These are phyloP conservation scores for Tinea semifulvella DNA, from an alignment of 2,888 invertebrate genomes.

Conservation along the genomic window DNA sequence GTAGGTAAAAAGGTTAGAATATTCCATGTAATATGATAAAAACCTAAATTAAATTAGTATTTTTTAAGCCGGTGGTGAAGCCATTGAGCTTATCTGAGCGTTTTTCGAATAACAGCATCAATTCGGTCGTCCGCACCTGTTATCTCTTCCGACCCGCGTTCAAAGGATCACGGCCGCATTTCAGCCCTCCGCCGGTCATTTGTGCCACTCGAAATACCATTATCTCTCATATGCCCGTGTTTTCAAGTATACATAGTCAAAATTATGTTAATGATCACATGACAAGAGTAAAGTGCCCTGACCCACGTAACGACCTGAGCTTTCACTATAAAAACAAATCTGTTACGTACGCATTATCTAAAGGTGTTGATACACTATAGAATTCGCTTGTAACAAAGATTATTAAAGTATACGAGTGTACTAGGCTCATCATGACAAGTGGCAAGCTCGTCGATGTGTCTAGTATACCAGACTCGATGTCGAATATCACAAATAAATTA, in stretches of 20 bases:
- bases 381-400: too few species aligned
- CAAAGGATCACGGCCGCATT: constrained; percentile 28
- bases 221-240: constrained; percentile 33
- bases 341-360: constrained; percentile 11
- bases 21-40: background rate
- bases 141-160: constrained; percentile 40
- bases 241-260: constrained; percentile 28
- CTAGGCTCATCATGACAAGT: too few species aligned
- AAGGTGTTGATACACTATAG: too few species aligned
- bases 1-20: background rate
- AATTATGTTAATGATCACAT: constrained; percentile 40
- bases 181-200: constrained; percentile 34
- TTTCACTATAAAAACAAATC: constrained; percentile 11
- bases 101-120: constrained; percentile 51
- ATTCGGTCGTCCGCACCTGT: constrained; percentile 44
- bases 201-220: constrained; percentile 40
- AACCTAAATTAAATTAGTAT: background rate
- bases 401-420: too few species aligned
- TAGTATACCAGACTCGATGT: too few species aligned
- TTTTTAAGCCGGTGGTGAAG: constrained; percentile 23
- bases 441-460: too few species aligned
- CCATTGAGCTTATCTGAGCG: constrained; percentile 43
- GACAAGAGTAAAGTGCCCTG: constrained; percentile 33
- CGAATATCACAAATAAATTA: too few species aligned
- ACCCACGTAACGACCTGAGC: constrained; percentile 5